phyloP scores from a whole-genome alignment of 64 coral and sea anemone genomes.

The Montipora efflorescens region DNA sequence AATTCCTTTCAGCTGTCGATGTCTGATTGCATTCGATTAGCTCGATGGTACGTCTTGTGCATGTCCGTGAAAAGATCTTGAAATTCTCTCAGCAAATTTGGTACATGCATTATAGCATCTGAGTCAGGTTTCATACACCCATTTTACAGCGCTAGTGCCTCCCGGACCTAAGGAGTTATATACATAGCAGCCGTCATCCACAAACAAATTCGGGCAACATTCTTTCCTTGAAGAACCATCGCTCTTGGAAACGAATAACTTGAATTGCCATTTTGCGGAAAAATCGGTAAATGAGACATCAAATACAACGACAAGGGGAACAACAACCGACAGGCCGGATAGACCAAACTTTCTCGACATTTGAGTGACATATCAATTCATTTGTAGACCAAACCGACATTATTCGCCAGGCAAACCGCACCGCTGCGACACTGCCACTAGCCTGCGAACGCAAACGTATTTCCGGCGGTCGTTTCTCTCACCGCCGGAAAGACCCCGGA shows the following conservation, averaged over 20 bases:
- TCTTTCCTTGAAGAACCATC: constrained; percentile 27
- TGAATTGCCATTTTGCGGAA: background rate
- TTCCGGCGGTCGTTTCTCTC: too few relatives aligned
- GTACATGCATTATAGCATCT: background rate
- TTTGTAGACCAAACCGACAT: too few relatives aligned
- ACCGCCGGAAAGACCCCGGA: too few relatives aligned
- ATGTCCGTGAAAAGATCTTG: background rate
- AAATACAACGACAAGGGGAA: too few relatives aligned
- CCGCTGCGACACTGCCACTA: too few relatives aligned
- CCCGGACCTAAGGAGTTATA: background rate
- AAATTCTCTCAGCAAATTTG: background rate
- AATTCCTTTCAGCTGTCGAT: background rate
- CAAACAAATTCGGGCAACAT: constrained; percentile 34
- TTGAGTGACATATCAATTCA: too few relatives aligned
- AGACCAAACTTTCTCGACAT: too few relatives aligned
- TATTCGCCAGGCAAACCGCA: too few relatives aligned
- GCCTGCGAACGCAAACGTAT: too few relatives aligned
- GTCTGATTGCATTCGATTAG: background rate
- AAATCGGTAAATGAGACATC: background rate
- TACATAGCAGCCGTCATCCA: constrained; percentile 8
- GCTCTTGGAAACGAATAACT: constrained; percentile 30
- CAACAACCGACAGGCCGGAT: too few relatives aligned
- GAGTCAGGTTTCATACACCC: background rate
- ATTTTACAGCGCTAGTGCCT: constrained; percentile 24
- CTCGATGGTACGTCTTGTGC: background rate